Evolutionary conservation across 2,113 vertebrate genomes (phyloP), one percentile per base, ranked within the genome.

Genomic region (Zosterops japonicus): DNA sequence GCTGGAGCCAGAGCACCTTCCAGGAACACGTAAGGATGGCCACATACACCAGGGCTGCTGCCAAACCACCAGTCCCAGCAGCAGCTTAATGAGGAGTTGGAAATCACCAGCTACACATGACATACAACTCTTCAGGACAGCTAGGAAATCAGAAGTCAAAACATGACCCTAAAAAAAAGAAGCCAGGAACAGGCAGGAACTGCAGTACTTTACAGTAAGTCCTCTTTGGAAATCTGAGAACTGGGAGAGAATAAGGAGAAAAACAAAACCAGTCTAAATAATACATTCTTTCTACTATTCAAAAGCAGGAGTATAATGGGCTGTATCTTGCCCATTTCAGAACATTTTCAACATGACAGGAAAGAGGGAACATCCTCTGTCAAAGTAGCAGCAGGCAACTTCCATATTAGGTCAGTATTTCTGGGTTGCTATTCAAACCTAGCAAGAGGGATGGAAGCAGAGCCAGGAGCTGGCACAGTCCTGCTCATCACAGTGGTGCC

Each of bases 401-500:
- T 92, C 96, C 96, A 97, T 97, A 97, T 96, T 97, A 92, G 94
- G 96, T 46, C 90, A 96, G 61, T 44, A 89, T 64, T 79, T 83
- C 89, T 93, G 91, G 78, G 80, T 78, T 95, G 92, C 90, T 96
- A 94, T 93, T 95, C 68, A 96, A 84, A 82, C 14, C 49, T 56
- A 93, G 46, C 84, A 69, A 85, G 89, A 80, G 74, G 76, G 70
- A 81, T 69, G 50, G 44, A 74, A 91, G 76, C 77, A 69, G 80
- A 93, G 93, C 83, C 95, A 96, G 83, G 92, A 87, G 89, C 85
- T 94, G 92, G 83, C 77, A 83, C 77, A 50, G 52, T 18, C 57
- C 91, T 14, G 20, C 16, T 78, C 82, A 79, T 87, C 81, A 57
- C 83, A 65, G 85, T 3, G 6, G 76, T 86, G 94, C 93, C 89